Evolutionary conservation across 2,797 vertebrate genomes (phyloP), one percentile per base, ranked within the genome.

Genomic region (Numenius phaeopus): DNA sequence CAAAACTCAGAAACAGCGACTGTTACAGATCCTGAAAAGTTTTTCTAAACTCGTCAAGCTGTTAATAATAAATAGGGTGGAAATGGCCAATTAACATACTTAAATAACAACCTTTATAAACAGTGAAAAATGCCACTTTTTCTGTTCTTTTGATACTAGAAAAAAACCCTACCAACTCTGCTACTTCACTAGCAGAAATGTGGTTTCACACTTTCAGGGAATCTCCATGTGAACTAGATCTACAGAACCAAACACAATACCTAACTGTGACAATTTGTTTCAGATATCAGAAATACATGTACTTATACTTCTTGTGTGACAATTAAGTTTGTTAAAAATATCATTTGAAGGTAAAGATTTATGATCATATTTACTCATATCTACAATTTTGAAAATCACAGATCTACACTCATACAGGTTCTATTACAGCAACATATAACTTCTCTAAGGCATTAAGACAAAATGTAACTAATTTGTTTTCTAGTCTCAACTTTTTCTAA

Each of bases 61-160:
- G 50, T 92, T 94, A 96, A 89, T 93, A 92, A 91, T 95, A 96
- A 97, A 96, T 95, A 87, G 92, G 7, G 67, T 96, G 65, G 83
- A 97, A 96, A 94, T 52, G 65, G 73, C 69, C 93, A 97, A 98
- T 97, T 97, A 97, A 81, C 59, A 89, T 27, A 94, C 52, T 96
- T 96, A 92, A 96, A 95, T 69, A 95, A 87, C 49, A 93, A 78
- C 75, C 49, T 70, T 64, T 90, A 64, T 52, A 87, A 96, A 89
- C 83, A 83, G 42, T 40, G 49, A 77, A 89, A 92, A 77, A 52
- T 29, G 16, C 9, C 65, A 64, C 9, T 85, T 75, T 69, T 80
- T 34, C 54, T 71, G 22, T 40, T 46, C 40, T 78, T 87, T 82
- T 84, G 26, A 57, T 54, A 61, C 1, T 20, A 39, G 32, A 42